Conservation (phyloP, 2,888 invertebrate species). For the Byasa hedistus region DNA sequence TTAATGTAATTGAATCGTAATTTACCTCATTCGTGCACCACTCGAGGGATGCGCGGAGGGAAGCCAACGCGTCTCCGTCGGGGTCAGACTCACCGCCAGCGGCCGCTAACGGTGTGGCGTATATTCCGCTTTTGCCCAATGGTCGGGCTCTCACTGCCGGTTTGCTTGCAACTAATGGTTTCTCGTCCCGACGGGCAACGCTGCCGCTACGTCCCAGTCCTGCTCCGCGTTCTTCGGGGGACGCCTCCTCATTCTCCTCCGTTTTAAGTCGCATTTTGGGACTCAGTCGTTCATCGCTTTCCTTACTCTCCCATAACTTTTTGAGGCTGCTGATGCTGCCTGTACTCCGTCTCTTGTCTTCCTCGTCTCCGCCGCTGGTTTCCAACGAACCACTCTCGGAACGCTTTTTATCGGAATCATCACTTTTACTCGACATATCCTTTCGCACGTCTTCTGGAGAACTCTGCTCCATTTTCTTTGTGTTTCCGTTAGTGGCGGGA, state of each 20-base stretch:
- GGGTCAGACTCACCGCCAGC: constrained; percentile 65
- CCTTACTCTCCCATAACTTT: constrained; percentile 94
- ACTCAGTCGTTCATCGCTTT: constrained; percentile 81
- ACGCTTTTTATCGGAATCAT: constrained; percentile 72
- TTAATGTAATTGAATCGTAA: no score
- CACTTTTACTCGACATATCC: constrained; percentile 56
- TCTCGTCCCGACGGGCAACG: constrained; percentile 52
- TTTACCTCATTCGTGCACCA: constrained; percentile 73
- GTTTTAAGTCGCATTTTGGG: constrained; percentile 77
- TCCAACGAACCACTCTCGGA: constrained; percentile 56
- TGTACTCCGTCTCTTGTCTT: constrained; percentile 93
- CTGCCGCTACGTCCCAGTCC: constrained; percentile 42
- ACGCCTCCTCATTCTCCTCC: constrained; percentile 52
- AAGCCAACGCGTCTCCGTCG: constrained; percentile 67
- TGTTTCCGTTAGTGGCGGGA: constrained; percentile 58
- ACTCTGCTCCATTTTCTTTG: constrained; percentile 50
- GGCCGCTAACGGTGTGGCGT: constrained; percentile 85
- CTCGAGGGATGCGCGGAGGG: constrained; percentile 81
- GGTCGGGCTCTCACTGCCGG: constrained; percentile 83
- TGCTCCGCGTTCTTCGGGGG: constrained; percentile 51
- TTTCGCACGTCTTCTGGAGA: constrained; percentile 58
- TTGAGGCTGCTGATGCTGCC: constrained; percentile 96
- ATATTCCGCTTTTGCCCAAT: constrained; percentile 81
- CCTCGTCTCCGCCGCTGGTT: constrained; percentile 80
- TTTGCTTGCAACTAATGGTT: constrained; percentile 84